Percentiles rank a stretch among this genome's conserved stretches.
phyloP scores from a whole-genome alignment of 2,113 vertebrate genomes.

The Hippocampus guttulatus region DNA sequence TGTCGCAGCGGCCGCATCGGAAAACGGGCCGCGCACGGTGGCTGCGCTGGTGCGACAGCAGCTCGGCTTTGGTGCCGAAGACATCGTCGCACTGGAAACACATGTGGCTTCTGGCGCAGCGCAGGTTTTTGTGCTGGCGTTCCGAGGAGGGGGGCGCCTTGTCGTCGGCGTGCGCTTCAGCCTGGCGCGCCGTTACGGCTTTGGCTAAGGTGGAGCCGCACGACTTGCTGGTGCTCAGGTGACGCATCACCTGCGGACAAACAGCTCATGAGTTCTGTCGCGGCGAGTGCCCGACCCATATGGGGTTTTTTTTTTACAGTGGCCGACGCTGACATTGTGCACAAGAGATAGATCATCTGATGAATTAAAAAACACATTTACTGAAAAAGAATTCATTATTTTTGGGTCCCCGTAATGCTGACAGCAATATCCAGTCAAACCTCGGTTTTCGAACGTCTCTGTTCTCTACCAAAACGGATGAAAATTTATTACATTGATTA shows the following conservation, averaged over 20 bases:
- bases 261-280: not conserved
- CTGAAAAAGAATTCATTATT: too few species aligned
- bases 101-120: constrained; percentile 22
- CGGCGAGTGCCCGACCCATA: not conserved
- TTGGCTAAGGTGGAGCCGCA: constrained; percentile 9
- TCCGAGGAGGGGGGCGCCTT: constrained; percentile 10
- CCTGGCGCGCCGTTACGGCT: rapidly evolving
- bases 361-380: too few species aligned
- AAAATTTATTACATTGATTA: too few species aligned
- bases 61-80: constrained; percentile 48
- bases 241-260: constrained; percentile 55
- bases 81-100: constrained; percentile 61
- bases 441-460: too few species aligned
- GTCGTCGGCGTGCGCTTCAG: rapidly evolving
- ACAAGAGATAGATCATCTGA: too few species aligned
- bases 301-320: too few species aligned
- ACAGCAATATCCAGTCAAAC: too few species aligned
- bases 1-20: constrained; percentile 49
- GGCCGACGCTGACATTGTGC: too few species aligned
- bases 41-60: constrained; percentile 45
- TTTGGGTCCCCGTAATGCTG: too few species aligned
- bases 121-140: constrained; percentile 11
- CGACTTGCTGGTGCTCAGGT: constrained; percentile 57
- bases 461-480: too few species aligned
- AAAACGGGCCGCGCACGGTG: constrained; percentile 59